Evolutionary conservation across 1,140 invertebrate genomes (phyloP).

Genomic region (Bombus affinis): DNA sequence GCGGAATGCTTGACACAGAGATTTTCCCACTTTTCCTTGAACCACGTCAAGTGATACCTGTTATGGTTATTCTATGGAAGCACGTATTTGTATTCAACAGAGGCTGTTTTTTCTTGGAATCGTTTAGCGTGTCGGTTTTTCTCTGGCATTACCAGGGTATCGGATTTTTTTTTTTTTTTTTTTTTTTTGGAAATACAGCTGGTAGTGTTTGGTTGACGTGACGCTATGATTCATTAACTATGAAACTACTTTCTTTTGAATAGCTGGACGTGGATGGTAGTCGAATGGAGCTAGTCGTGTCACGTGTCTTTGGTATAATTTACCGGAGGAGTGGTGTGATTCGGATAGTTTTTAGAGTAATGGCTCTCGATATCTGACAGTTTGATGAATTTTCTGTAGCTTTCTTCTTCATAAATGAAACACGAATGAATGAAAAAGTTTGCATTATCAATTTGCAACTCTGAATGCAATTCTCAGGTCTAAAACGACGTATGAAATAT

Average conservation of each 20-base stretch:
- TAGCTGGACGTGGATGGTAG: background rate
- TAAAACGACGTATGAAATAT: no score
- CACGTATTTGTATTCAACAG: background rate
- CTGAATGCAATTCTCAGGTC: no score
- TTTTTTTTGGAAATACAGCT: slow-evolving; percentile 4
- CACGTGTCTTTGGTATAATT: slow-evolving; percentile 20
- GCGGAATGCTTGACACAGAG: slow-evolving; percentile 25
- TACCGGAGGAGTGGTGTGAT: background rate
- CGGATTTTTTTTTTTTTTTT: background rate
- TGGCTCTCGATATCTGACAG: background rate
- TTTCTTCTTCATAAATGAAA: no score
- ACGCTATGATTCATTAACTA: slow-evolving; percentile 34
- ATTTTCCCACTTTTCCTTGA: background rate
- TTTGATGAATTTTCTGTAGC: no score
- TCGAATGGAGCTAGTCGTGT: background rate
- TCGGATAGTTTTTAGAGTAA: background rate
- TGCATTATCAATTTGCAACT: no score
- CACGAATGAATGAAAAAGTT: no score
- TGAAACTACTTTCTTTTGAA: background rate
- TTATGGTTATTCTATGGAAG: background rate
- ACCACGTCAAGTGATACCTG: background rate
- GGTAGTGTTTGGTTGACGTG: background rate
- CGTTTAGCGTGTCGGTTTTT: background rate
- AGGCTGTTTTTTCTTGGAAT: background rate
- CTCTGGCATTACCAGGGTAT: background rate